phyloP scores from a whole-genome alignment of 1,140 invertebrate genomes.

The Meloidogyne chitwoodi region DNA sequence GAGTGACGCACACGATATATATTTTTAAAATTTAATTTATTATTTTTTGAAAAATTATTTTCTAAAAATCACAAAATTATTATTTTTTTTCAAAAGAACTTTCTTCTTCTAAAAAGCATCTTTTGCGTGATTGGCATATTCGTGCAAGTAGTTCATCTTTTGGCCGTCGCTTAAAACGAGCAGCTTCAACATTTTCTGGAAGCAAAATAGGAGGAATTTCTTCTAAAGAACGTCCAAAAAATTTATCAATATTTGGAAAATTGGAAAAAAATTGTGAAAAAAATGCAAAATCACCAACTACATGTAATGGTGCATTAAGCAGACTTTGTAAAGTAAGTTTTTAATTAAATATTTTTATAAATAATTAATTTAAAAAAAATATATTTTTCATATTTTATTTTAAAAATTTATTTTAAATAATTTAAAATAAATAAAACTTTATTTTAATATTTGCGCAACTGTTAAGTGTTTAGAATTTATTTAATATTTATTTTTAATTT shows the following conservation, averaged over 20 bases:
- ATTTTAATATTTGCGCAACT: too few species aligned
- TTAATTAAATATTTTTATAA: too few species aligned
- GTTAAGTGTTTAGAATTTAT: too few species aligned
- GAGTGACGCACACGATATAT: too few species aligned
- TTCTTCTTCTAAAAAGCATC: not conserved
- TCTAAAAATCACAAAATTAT: too few species aligned
- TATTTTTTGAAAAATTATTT: too few species aligned
- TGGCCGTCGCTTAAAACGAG: not conserved
- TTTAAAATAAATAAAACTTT: too few species aligned
- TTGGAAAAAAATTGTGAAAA: not conserved
- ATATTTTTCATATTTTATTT: too few species aligned
- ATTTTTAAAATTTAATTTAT: too few species aligned
- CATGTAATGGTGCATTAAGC: not conserved
- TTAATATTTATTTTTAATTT: not conserved
- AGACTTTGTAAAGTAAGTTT: not conserved
- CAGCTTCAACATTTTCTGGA: not conserved
- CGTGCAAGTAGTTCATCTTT: not conserved
- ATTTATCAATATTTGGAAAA: constrained; percentile 6
- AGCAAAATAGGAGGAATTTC: not conserved
- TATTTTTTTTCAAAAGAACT: too few species aligned
- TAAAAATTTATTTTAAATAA: too few species aligned
- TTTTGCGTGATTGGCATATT: not conserved
- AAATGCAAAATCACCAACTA: not conserved
- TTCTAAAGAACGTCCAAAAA: not conserved
- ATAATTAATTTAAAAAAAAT: too few species aligned